Evolutionary conservation across 1,140 invertebrate species (phyloP), one percentile per base, ranked within the genome.

Genomic region (Parasteatoda tepidariorum): DNA sequence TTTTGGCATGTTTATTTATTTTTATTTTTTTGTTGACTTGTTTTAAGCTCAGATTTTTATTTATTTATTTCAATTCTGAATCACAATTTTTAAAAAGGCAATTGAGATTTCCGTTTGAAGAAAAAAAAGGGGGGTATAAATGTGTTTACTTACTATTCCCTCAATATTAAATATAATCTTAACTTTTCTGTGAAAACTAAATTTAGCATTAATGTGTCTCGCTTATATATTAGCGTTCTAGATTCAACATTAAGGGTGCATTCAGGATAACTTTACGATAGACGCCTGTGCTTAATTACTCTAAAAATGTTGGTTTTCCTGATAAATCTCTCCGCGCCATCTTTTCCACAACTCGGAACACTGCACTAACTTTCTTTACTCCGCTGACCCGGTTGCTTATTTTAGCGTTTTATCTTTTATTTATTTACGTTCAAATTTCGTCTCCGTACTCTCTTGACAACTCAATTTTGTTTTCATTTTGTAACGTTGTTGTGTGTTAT

Each of bases 351-450:
- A 48, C 38, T 48, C 18, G 38, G 18, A 48, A 13, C 9, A 48
- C 1, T 9, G 9, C 9, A 48, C 9, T 9, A 4, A 48, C 4
- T 59, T 15, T 59, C 57, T 59, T 26, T 7, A 7, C 57, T 26
- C 24, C n/a, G 7, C 68, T 57, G 68, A 71, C 68, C 68, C 48
- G 68, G 26, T 48, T 71, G 54, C 68, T 71, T 71, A 48, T 71
- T 71, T 71, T 71, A 71, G 68, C 28, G n/a, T 71, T 71, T 68
- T 28, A 71, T 71, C 34, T 71, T 71, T 48, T 71, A 26, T 71
- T 71, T 71, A 71, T 30, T 31, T 26, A 28, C 30, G 68, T 55
- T 71, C 30, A n/a, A 18, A 28, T 71, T 57, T 57, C 68, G 22
- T 22, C 26, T 22, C 68, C 22, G 6, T 18, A 15, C 15, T 55